Evolutionary conservation across 2,797 vertebrate species (phyloP).

Genomic region (Artibeus lituratus): DNA sequence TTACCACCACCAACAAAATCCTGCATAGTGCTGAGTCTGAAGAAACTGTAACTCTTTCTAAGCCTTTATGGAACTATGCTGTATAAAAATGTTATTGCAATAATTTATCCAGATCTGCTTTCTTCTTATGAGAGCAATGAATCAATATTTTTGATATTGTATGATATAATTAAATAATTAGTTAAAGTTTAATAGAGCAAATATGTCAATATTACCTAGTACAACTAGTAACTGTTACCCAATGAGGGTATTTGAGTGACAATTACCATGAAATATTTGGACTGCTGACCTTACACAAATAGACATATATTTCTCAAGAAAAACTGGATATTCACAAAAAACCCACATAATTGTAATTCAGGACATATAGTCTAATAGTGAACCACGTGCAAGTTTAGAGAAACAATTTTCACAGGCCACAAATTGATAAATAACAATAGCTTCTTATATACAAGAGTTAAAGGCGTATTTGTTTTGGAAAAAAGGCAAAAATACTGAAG

Average conservation of each 20-base stretch:
- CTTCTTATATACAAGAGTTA: not conserved
- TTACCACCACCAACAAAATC: not conserved
- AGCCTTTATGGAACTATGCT: not conserved
- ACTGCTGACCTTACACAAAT: not conserved
- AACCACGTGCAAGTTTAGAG: not conserved
- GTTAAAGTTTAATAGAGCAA: constrained; percentile 28
- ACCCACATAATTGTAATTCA: not conserved
- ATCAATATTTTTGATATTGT: not conserved
- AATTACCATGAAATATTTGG: not conserved
- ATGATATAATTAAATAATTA: not conserved
- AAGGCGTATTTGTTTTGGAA: not conserved
- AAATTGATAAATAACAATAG: not conserved
- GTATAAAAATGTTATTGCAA: not conserved
- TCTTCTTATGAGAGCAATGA: not conserved
- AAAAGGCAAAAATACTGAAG: not conserved
- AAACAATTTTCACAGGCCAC: not conserved
- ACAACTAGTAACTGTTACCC: not conserved
- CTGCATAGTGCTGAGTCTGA: not conserved
- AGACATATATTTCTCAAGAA: not conserved
- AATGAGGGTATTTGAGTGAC: not conserved
- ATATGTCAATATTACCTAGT: not conserved
- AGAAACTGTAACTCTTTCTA: not conserved
- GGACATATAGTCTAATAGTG: not conserved
- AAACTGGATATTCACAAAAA: not conserved
- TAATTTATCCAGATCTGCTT: not conserved